Percentiles rank a stretch among this genome's conserved stretches.
These are phyloP conservation scores for Bacillus rossius DNA, from an alignment of 1,140 invertebrate species.

Conservation along the genomic window DNA sequence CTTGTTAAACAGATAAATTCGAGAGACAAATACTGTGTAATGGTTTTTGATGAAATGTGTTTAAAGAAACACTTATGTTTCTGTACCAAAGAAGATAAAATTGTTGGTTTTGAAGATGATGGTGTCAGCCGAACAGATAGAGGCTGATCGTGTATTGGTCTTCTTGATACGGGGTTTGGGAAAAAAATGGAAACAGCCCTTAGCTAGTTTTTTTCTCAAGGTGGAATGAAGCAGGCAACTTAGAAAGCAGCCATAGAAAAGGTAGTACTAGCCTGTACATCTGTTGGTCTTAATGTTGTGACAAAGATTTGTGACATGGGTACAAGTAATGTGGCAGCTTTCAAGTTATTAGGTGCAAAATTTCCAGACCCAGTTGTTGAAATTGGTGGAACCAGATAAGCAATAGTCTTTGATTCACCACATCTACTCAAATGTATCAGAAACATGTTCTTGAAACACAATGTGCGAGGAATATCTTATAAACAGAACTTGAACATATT, in stretches of 20 bases:
- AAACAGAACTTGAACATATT: neutral
- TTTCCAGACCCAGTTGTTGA: neutral
- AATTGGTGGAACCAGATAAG: neutral
- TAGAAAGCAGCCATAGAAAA: neutral
- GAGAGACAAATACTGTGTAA: too few species aligned
- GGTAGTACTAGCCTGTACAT: neutral
- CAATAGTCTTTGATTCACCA: neutral
- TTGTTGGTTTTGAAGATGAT: too few species aligned
- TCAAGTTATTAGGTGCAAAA: neutral
- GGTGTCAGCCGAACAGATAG: too few species aligned
- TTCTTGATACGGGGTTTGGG: neutral
- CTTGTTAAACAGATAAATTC: too few species aligned
- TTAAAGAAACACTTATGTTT: too few species aligned
- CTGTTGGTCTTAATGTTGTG: neutral
- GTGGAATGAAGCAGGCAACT: neutral
- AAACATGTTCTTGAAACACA: neutral
- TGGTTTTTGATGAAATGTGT: too few species aligned
- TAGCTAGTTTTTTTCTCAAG: neutral
- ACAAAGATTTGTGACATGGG: neutral
- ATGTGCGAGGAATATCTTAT: neutral
- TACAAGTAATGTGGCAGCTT: neutral
- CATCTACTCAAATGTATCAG: neutral
- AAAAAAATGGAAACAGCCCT: neutral
- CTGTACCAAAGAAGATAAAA: too few species aligned
- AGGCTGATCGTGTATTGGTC: neutral